phyloP scores from a whole-genome alignment of 2,113 vertebrate species.

The Prionailurus viverrinus region DNA sequence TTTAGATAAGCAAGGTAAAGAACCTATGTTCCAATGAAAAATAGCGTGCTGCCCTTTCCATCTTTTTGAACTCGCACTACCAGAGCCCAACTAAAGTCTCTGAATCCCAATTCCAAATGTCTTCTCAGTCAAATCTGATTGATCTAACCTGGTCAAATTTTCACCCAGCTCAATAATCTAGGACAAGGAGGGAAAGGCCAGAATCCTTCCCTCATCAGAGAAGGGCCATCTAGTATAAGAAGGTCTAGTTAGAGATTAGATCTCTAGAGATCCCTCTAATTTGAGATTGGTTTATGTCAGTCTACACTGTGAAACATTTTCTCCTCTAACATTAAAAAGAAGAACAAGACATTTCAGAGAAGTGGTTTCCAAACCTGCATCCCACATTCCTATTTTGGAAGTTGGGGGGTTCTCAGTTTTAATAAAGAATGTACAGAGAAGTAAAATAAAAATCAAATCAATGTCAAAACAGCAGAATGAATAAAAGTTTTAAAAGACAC shows the following conservation, averaged over 20 bases:
- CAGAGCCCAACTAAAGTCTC: not conserved
- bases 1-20: not conserved
- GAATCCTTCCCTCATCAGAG: not conserved
- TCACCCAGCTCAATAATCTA: not conserved
- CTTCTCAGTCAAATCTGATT: not conserved
- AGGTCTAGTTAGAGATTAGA: not conserved
- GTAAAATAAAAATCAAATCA: not conserved
- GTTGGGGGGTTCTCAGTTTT: not conserved
- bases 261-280: not conserved
- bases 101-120: not conserved
- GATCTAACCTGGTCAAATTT: not conserved
- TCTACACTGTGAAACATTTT: not conserved
- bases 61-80: not conserved
- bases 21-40: not conserved
- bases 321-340: not conserved
- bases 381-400: not conserved
- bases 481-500: not conserved
- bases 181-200: not conserved
- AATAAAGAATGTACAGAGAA: not conserved
- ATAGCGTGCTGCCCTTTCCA: not conserved
- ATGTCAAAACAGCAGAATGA: not conserved
- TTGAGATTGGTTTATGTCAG: not conserved
- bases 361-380: slow-evolving; percentile 4
- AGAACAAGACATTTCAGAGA: not conserved
- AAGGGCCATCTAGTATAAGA: not conserved